Conservation (phyloP, 64 coral and sea anemone species). For the Montipora capricornis region DNA sequence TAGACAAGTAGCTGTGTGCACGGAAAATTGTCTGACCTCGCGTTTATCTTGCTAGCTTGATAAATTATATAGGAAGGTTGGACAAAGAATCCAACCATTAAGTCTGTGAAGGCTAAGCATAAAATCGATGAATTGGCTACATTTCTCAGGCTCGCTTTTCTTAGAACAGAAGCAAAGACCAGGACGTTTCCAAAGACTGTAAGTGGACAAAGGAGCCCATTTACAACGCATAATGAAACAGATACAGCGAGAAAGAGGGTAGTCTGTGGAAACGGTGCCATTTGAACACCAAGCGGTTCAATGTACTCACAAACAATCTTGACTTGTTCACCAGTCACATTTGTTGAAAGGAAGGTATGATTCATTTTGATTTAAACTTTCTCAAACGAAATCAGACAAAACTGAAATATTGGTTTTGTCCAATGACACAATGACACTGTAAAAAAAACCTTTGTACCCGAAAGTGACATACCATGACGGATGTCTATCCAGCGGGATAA, state of each 20-base stretch:
- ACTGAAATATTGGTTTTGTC: no score
- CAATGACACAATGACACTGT: no score
- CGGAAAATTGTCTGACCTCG: not conserved
- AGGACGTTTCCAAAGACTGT: slow-evolving; percentile 28
- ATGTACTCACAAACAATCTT: slow-evolving; percentile 13
- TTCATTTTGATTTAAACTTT: not conserved
- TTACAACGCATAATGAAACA: slow-evolving; percentile 13
- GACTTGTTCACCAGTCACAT: not conserved
- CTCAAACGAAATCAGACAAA: not conserved
- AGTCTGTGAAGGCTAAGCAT: slow-evolving; percentile 35
- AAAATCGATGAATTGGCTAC: slow-evolving; percentile 43
- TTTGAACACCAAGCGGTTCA: not conserved
- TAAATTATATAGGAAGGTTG: slow-evolving; percentile 44
- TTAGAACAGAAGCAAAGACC: slow-evolving; percentile 38
- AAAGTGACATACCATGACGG: no score
- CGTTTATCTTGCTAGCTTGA: slow-evolving; percentile 46
- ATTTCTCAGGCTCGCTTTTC: slow-evolving; percentile 12
- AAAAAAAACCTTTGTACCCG: no score
- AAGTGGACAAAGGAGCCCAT: slow-evolving; percentile 40
- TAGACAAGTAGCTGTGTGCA: slow-evolving; percentile 26
- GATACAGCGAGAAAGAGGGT: slow-evolving; percentile 1
- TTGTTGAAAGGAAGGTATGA: not conserved
- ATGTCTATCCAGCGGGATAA: no score
- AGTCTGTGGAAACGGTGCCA: slow-evolving; percentile 1
- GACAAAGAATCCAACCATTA: slow-evolving; percentile 35